Conservation (phyloP, 2,113 vertebrate genomes). For the Emberiza fucata region DNA sequence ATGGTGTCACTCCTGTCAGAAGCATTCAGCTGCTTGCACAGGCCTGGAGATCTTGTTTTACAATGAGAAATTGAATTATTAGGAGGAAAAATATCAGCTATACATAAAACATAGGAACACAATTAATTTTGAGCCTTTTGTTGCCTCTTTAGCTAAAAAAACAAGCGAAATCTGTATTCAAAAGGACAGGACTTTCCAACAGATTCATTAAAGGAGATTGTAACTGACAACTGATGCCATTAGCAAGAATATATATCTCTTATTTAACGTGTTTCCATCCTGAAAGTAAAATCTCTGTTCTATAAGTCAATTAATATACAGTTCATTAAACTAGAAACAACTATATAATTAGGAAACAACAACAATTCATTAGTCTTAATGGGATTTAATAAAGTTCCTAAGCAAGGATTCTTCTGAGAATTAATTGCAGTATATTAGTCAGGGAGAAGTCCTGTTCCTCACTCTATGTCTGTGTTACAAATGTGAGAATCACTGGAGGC, state of each 20-base stretch:
- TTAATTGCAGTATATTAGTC: conserved; percentile 62
- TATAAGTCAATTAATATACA: conserved; percentile 36
- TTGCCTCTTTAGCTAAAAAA: background rate
- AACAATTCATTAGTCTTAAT: conserved; percentile 68
- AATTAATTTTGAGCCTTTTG: background rate
- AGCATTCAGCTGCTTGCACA: background rate
- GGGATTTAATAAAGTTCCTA: conserved; percentile 62
- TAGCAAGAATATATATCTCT: background rate
- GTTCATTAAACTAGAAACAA: conserved; percentile 65
- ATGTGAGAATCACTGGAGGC: rapidly evolving
- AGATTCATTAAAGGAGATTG: background rate
- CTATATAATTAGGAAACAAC: conserved; percentile 64
- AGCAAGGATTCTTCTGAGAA: conserved; percentile 57
- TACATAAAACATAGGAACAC: background rate
- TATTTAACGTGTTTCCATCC: background rate
- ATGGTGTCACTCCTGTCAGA: rapidly evolving
- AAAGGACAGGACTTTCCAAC: background rate
- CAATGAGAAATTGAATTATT: background rate
- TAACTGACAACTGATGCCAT: background rate
- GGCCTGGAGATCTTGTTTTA: background rate
- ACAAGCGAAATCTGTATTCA: background rate
- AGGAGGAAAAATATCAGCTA: background rate
- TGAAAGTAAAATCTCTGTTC: background rate
- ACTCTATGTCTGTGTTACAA: background rate
- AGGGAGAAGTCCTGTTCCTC: background rate